Evolutionary conservation across 2,888 invertebrate genomes (phyloP), one percentile per base, ranked within the genome.

Genomic region (Caprella mutica): DNA sequence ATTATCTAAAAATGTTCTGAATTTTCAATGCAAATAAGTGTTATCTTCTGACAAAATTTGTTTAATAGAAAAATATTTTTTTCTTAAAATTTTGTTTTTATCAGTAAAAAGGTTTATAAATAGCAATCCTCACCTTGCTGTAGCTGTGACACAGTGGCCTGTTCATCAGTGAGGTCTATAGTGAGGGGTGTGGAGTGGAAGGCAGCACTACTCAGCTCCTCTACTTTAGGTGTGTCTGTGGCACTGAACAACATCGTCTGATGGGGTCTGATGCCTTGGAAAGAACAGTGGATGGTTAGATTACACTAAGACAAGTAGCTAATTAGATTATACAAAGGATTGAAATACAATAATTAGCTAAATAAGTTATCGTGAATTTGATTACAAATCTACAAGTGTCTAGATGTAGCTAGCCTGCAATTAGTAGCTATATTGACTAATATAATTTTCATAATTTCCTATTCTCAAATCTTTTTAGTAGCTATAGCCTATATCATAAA

Each of bases 191-290:
- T 90, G 69, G 89, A 88, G 73, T 93, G 93, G 9, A 98, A 75
- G 0, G 97, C 94, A 39, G 93, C 74, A 30, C 84, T 80, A 3
- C 89, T 89, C 51, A 97, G 74, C 38, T 88, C 84, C 72, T 96
- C 88, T 0, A 86, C 91, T 74, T 92, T 93, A 68, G 86, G 81
- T 0, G 92, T 91, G 70, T 92, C 86, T 1, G 97, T 97, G 1
- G 97, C 97, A 71, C 94, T 94, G 74, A 98, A 97, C 61, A 97
- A 71, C 91, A 97, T 92, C 0, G 96, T 97, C 76, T 96, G 94
- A 51, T 96, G 80, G 35, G 84, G 80, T 76, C 30, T 26, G 19
- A 35, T 12, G 14, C 9, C 9, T 12, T 35, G 14, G 14, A 35
- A 35, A 12, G 35, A 35, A 35, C 9, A 35, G 14, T 9, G 35